Conservation (phyloP, 2,113 vertebrate species). For the Protomyctophum bolini region DNA sequence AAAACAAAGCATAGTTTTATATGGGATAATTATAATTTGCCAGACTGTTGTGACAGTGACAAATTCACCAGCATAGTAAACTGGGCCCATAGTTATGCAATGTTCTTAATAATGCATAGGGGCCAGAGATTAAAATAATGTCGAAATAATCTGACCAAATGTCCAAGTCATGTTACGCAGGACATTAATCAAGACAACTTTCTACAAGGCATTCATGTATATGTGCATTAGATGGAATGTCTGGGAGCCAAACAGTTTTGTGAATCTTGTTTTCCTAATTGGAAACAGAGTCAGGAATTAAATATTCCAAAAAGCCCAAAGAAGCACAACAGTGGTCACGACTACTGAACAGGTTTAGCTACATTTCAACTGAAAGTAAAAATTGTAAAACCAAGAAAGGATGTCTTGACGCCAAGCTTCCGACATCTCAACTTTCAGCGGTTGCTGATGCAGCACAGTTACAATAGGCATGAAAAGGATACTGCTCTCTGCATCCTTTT, state of each 20-base stretch:
- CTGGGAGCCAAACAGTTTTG: background rate
- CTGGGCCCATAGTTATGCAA: background rate
- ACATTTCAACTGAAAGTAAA: background rate
- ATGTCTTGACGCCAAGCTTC: no score
- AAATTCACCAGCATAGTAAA: background rate
- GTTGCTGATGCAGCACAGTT: no score
- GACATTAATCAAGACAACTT: conserved; percentile 24
- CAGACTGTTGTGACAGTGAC: background rate
- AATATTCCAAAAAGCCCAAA: background rate
- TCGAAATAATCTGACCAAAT: conserved; percentile 1
- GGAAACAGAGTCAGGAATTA: background rate
- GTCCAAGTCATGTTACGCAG: conserved; percentile 19
- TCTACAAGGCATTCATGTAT: conserved; percentile 4
- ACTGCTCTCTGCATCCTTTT: no score
- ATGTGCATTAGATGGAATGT: conserved; percentile 1
- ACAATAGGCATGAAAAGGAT: no score
- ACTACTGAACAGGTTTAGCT: background rate
- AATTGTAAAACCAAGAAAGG: no score
- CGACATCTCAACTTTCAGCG: no score
- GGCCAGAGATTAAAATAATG: background rate
- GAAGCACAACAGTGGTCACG: background rate
- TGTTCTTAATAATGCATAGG: background rate
- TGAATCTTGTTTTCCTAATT: background rate
- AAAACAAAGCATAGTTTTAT: background rate
- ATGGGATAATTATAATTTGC: background rate